These are phyloP conservation scores for Scaptomyza montana DNA, from an alignment of 1,140 invertebrate genomes.

Conservation along the genomic window DNA sequence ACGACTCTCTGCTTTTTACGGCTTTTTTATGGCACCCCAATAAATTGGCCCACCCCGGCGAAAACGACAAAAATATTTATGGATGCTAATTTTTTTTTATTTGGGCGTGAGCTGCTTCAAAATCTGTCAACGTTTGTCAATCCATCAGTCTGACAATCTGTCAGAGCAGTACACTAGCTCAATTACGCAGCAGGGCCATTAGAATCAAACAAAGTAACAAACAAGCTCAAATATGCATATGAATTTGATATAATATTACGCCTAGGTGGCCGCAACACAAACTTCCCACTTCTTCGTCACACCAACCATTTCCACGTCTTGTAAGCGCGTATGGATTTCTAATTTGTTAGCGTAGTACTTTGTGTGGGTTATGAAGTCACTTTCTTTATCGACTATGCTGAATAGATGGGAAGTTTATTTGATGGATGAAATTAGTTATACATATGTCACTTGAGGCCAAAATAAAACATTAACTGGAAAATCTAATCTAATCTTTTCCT, in stretches of 20 bases:
- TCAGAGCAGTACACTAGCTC: constrained; percentile 7
- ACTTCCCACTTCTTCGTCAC: no score
- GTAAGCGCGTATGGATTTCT: constrained; percentile 28
- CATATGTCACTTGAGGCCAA: not conserved
- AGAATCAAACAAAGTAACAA: constrained; percentile 18
- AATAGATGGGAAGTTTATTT: not conserved
- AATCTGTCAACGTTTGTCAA: constrained; percentile 55
- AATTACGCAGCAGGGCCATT: constrained; percentile 59
- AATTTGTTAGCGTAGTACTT: constrained; percentile 4
- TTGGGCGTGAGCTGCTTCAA: constrained; percentile 67
- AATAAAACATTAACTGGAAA: not conserved
- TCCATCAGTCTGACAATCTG: constrained; percentile 8
- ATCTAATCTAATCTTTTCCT: not conserved
- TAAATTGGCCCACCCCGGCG: constrained; percentile 50
- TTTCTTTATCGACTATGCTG: constrained; percentile 40
- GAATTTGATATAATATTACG: constrained; percentile 55
- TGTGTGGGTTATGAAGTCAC: constrained; percentile 28
- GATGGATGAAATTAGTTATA: not conserved
- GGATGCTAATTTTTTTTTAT: constrained; percentile 51
- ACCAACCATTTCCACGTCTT: not conserved
- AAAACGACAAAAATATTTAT: constrained; percentile 80
- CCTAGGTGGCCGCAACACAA: constrained; percentile 53
- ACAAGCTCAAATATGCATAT: constrained; percentile 59
- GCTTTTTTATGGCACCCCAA: constrained; percentile 59
- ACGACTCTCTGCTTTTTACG: constrained; percentile 68